Evolutionary conservation across 2,113 vertebrate genomes (phyloP), one percentile per base, ranked within the genome.

Genomic region (Takifugu flavidus): DNA sequence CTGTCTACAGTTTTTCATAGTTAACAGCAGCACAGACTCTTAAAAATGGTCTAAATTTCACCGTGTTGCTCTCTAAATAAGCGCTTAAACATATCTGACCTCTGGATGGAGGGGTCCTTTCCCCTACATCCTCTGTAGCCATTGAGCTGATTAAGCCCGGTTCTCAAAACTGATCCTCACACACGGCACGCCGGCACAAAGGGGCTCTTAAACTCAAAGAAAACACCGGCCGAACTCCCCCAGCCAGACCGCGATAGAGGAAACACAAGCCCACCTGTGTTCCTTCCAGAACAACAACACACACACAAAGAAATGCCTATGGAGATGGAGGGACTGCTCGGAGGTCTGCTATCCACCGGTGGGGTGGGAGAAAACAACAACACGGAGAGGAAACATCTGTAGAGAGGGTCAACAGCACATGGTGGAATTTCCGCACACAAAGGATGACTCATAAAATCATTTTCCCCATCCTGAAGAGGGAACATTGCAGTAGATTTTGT

Each of bases 381-480:
- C 74, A 82, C 42, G 70, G 62, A 81, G 70, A 78, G 86, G 87
- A 89, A 86, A 89, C 87, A 86, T 89, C 87, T 87, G 87, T 68
- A 57, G 63, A 84, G 61, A 62, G 61, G 80, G 65, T 86, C 82
- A 80, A 72, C 45, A n/a, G 76, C 70, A 53, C 74, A 72, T 25
- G 50, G 49, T 26, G 58, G 71, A 71, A 80, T 85, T 82, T 89
- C 83, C 79, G 72, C 65, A 61, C 44, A 73, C 69, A 57, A 28
- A 70, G 49, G 70, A 72, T 77, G 64, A 83, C 75, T 86, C 68
- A 75, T 56, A 58, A 56, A 64, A 70, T 31, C 28, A 13, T 50
- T 59, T 53, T 46, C 49, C 28, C 13, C 25, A 28, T 53, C 25
- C 49, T 49, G 13, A 57, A 65, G 46, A 63, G 31, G 29, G 25